These are phyloP conservation scores for Isurus oxyrinchus DNA, from an alignment of 2,113 vertebrate species.

Conservation along the genomic window DNA sequence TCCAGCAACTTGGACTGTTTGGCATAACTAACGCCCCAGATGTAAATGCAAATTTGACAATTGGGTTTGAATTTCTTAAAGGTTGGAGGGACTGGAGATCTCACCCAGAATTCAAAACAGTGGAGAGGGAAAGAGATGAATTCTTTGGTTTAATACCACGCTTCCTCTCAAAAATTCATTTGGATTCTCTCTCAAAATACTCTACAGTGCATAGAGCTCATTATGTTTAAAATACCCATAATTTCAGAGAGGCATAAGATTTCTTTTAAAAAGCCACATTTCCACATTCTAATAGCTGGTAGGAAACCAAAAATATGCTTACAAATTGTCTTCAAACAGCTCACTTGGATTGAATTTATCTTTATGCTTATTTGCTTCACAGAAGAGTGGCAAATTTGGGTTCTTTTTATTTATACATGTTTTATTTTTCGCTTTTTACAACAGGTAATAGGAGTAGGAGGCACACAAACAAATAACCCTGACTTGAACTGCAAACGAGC, in stretches of 20 bases:
- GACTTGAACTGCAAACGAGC: constrained; percentile 45
- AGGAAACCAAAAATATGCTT: not conserved
- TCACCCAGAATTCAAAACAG: not conserved
- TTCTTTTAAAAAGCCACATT: not conserved
- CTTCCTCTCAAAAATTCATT: not conserved
- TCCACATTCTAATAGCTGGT: not conserved
- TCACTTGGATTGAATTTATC: not conserved
- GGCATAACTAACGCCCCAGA: no score
- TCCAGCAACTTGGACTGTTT: not conserved
- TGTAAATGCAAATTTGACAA: not conserved
- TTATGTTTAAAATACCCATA: not conserved
- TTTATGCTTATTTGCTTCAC: constrained; percentile 3
- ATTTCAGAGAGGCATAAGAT: not conserved
- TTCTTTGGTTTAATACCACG: not conserved
- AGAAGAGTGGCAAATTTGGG: no score
- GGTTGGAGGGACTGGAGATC: not conserved
- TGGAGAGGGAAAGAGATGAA: not conserved
- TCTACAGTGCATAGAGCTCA: no score
- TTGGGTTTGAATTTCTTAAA: not conserved
- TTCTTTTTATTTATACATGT: not conserved
- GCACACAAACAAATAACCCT: not conserved
- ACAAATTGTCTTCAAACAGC: not conserved
- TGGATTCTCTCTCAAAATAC: not conserved
- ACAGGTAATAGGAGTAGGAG: not conserved
- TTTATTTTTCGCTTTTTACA: not conserved